A percentile compares a stretch with the other conserved stretches of the same genome.
Evolutionary conservation across 2,888 invertebrate species (phyloP).

Genomic region (Rhagophthalmus giganteus): DNA sequence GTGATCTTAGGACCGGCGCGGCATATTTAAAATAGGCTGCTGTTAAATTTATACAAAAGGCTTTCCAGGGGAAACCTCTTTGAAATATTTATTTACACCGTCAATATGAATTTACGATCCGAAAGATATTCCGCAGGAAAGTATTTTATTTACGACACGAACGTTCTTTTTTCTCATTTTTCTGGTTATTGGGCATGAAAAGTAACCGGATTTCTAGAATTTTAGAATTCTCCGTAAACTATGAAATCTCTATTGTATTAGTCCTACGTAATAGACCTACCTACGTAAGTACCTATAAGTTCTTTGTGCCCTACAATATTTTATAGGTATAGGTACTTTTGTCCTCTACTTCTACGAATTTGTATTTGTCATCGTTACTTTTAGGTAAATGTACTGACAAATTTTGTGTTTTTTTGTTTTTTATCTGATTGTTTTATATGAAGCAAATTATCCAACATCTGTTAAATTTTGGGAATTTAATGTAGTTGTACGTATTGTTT

Average conservation of each 20-base stretch:
- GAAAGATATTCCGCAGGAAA: conserved; percentile 20
- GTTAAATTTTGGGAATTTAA: too few species aligned
- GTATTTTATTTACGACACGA: conserved; percentile 35
- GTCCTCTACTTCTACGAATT: conserved; percentile 27
- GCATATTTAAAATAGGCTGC: conserved; percentile 1
- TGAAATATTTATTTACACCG: conserved; percentile 35
- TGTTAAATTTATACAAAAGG: conserved; percentile 15
- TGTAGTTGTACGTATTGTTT: too few species aligned
- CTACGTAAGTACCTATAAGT: too few species aligned
- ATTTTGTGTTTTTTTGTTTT: too few species aligned
- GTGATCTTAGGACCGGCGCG: neutral
- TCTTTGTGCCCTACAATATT: conserved; percentile 45
- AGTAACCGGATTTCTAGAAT: conserved; percentile 45
- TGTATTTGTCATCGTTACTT: too few species aligned
- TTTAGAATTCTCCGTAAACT: conserved; percentile 40
- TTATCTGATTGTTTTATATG: neutral
- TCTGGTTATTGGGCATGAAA: conserved; percentile 45
- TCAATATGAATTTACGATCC: conserved; percentile 36
- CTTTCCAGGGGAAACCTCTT: conserved; percentile 30
- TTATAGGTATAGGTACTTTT: conserved; percentile 33
- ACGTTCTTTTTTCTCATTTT: conserved; percentile 40
- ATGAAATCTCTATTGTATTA: conserved; percentile 44
- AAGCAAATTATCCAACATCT: too few species aligned
- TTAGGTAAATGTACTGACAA: too few species aligned
- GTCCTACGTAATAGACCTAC: too few species aligned